These are phyloP conservation scores for Coryphaenoides rupestris DNA, from an alignment of 2,113 vertebrate species.

Conservation along the genomic window DNA sequence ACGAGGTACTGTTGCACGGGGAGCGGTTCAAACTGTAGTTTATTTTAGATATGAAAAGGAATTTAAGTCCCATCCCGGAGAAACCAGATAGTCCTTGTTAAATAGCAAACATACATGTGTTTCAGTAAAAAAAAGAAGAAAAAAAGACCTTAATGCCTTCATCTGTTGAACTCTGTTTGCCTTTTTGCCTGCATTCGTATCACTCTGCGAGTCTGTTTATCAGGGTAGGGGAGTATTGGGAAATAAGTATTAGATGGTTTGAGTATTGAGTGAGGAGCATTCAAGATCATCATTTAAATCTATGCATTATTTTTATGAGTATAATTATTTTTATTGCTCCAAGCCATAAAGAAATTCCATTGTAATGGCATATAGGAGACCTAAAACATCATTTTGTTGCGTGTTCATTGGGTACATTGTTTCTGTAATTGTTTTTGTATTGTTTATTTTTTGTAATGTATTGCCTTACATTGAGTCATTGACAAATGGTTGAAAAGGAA, in stretches of 20 bases:
- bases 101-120: constrained; percentile 45
- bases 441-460: constrained; percentile 79
- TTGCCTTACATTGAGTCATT: constrained; percentile 87
- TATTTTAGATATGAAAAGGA: no score
- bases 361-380: constrained; percentile 84
- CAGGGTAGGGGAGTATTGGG: constrained; percentile 73
- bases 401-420: constrained; percentile 83
- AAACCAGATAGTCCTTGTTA: constrained; percentile 53
- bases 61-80: constrained; percentile 23
- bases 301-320: constrained; percentile 86
- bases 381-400: constrained; percentile 74
- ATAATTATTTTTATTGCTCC: constrained; percentile 80
- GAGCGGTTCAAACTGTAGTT: constrained; percentile 36
- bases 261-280: constrained; percentile 70
- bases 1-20: constrained; percentile 65
- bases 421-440: constrained; percentile 72
- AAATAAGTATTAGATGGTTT: constrained; percentile 68
- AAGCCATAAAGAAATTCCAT: constrained; percentile 90
- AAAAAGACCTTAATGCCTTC: constrained; percentile 81
- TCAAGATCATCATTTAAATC: constrained; percentile 87
- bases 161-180: constrained; percentile 77
- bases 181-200: constrained; percentile 76
- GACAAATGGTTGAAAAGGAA: constrained; percentile 86
- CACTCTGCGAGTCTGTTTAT: constrained; percentile 69
- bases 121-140: constrained; percentile 69